These are phyloP conservation scores for Arion vulgaris DNA, from an alignment of 1,140 invertebrate genomes.

Conservation along the genomic window DNA sequence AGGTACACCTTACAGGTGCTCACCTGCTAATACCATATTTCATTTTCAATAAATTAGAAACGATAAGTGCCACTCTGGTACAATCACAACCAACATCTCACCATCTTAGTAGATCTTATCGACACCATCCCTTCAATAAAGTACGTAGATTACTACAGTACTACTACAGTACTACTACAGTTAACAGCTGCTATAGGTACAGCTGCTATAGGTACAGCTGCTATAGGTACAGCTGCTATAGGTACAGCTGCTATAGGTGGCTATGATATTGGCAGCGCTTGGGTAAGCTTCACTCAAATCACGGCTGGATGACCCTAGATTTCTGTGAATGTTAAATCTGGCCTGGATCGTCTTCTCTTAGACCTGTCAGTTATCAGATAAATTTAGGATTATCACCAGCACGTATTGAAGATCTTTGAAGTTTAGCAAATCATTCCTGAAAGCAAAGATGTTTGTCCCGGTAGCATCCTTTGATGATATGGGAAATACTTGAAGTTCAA, in stretches of 20 bases:
- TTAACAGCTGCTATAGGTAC: no score
- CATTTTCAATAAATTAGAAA: no score
- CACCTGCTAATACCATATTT: no score
- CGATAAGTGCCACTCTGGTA: not conserved
- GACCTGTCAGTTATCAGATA: not conserved
- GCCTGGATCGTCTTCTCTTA: not conserved
- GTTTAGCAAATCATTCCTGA: not conserved
- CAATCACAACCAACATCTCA: not conserved
- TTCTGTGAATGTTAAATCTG: not conserved
- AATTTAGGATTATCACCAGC: not conserved
- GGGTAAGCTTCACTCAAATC: not conserved
- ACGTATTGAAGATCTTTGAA: not conserved
- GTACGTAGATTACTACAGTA: not conserved
- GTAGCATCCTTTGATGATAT: not conserved
- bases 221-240: no score
- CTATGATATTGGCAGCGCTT: not conserved
- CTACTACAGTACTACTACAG: not conserved
- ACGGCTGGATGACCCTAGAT: not conserved
- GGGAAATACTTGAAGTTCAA: not conserved
- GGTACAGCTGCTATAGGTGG: not conserved
- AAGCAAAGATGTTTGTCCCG: not conserved
- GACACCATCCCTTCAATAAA: not conserved
- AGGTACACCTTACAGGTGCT: no score
- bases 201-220: no score
- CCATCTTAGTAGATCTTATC: not conserved